phyloP scores from a whole-genome alignment of 2,888 invertebrate species.

The Strigamia crassipes region DNA sequence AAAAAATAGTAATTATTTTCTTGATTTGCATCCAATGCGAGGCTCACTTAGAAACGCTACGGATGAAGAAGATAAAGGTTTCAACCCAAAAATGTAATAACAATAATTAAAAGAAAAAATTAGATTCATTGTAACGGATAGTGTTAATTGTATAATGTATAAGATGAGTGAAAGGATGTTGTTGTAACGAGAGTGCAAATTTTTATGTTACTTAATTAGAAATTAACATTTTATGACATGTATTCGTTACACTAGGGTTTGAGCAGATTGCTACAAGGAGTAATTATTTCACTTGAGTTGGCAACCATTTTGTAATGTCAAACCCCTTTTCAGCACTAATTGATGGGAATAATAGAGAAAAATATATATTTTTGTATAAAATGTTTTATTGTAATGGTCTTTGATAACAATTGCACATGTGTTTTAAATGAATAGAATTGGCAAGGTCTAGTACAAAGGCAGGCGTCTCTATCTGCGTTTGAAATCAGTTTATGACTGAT shows the following conservation, averaged over 20 bases:
- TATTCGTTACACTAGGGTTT: background rate
- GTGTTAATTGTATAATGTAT: background rate
- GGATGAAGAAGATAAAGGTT: background rate
- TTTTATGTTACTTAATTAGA: slow-evolving; percentile 12
- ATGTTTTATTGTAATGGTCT: background rate
- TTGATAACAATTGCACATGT: slow-evolving; percentile 5
- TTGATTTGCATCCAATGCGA: slow-evolving; percentile 27
- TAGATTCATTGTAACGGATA: background rate
- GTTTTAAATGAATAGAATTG: background rate
- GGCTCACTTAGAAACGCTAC: slow-evolving; percentile 6
- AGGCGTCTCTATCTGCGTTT: slow-evolving; percentile 4
- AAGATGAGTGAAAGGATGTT: background rate
- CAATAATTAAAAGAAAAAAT: background rate
- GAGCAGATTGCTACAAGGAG: slow-evolving; percentile 10
- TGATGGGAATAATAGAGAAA: background rate
- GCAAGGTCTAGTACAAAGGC: slow-evolving; percentile 7
- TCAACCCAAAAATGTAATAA: background rate
- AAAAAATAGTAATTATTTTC: slow-evolving; percentile 11
- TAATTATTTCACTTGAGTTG: slow-evolving; percentile 3
- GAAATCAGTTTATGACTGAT: slow-evolving; percentile 28
- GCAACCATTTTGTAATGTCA: slow-evolving; percentile 12
- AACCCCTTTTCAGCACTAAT: slow-evolving; percentile 6
- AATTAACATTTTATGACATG: slow-evolving; percentile 20
- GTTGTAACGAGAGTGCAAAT: background rate
- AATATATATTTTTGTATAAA: background rate